Evolutionary conservation across 2,888 invertebrate genomes (phyloP), one percentile per base, ranked within the genome.

Genomic region (Acanthococcus lagerstroemiae): DNA sequence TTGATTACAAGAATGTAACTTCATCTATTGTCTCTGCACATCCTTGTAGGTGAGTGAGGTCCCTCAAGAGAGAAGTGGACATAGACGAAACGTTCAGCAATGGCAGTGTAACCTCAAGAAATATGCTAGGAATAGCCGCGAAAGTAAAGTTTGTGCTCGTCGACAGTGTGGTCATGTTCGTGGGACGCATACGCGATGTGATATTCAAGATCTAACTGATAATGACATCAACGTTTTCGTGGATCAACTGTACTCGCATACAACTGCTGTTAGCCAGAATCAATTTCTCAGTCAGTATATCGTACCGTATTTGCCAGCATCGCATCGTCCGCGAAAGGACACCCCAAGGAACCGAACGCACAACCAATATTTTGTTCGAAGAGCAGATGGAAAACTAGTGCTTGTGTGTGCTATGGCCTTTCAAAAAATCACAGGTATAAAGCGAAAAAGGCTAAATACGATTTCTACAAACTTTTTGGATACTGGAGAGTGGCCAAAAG

Each of bases 401-500:
- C 48, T 27, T 61, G 24, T 48, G 4, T 50, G 61, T 61, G 50
- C 50, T 25, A 24, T 27, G 19, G 50, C 27, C 26, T 61, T 61
- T 17, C 17, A 48, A 26, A 48, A 19, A 1, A 61, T 61, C 17
- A 61, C 61, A 17, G 46, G 21, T 27, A 48, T 58, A 44, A 26
- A 17, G 5, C 25, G 50, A 21, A 61, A 46, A 26, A 46, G 61
- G 25, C 48, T 61, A 12, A 61, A 61, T 61, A n/a, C 27, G 48
- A 24, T 61, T 27, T 46, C 48, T 27, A 30, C 25, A 0, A 25
- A 48, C 5, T 48, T 46, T n/a, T 3, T 19, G 15, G 26, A 26
- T 25, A 48, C 46, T 26, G 46, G 46, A n/a, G 19, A 48, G 4
- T 48, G 15, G 27, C 61, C 61, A 48, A 50, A 61, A 61, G 61